Conservation (phyloP, 1,140 invertebrate genomes). For the Papilio glaucus region DNA sequence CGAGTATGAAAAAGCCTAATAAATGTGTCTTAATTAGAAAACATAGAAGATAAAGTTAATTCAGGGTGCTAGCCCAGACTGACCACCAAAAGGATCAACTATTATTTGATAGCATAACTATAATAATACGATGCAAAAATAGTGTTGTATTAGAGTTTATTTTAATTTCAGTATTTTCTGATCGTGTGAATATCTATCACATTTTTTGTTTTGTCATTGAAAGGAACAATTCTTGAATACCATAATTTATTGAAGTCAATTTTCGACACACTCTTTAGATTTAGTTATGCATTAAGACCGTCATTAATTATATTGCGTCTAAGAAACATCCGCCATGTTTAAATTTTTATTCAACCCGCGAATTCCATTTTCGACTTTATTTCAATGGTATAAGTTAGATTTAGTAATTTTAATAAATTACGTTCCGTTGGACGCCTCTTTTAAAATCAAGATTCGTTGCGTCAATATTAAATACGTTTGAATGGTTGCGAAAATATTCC, state of each 20-base stretch:
- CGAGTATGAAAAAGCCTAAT: background rate
- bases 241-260: conserved; percentile 7
- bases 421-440: conserved; percentile 47
- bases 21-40: too few relatives aligned
- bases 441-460: conserved; percentile 46
- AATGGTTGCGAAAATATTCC: conserved; percentile 28
- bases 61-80: too few relatives aligned
- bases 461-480: conserved; percentile 41
- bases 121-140: background rate
- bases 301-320: conserved; percentile 31
- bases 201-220: background rate
- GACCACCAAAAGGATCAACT: too few relatives aligned
- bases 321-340: conserved; percentile 34
- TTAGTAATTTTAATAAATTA: conserved; percentile 35
- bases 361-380: conserved; percentile 22
- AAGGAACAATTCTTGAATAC: background rate
- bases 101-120: too few relatives aligned
- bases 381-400: conserved; percentile 21
- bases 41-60: too few relatives aligned
- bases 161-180: background rate
- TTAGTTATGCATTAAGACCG: conserved; percentile 13
- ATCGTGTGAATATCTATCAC: background rate
- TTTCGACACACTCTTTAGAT: conserved; percentile 15
- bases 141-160: background rate
- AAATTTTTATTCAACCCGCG: conserved; percentile 5